These are phyloP conservation scores for Jaculus jaculus DNA, from an alignment of 2,113 vertebrate species.

Conservation along the genomic window DNA sequence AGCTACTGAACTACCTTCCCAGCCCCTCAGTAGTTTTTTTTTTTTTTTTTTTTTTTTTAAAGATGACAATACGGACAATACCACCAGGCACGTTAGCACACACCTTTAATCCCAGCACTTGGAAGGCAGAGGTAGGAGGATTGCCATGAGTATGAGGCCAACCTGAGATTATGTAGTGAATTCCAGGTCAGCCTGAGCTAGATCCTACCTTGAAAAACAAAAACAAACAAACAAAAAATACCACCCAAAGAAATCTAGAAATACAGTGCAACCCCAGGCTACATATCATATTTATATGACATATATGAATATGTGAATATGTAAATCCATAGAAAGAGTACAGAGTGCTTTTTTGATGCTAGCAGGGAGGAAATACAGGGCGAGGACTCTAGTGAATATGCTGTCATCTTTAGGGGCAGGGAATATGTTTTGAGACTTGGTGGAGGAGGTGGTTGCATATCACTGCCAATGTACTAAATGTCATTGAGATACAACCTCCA, in stretches of 20 bases:
- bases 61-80: background rate
- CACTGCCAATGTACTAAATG: background rate
- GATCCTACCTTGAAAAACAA: too few relatives aligned
- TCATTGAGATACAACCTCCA: background rate
- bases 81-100: too few relatives aligned
- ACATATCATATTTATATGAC: background rate
- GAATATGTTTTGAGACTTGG: background rate
- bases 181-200: too few relatives aligned
- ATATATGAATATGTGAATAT: background rate
- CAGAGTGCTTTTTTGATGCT: background rate
- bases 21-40: too few relatives aligned
- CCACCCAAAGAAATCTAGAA: background rate
- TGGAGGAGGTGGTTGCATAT: background rate
- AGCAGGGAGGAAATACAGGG: background rate
- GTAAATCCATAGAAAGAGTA: background rate
- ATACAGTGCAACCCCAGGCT: background rate
- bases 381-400: background rate
- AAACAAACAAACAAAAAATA: too few relatives aligned
- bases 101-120: too few relatives aligned
- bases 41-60: too few relatives aligned
- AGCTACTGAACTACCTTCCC: too few relatives aligned
- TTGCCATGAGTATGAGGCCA: background rate
- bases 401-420: background rate
- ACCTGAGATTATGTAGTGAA: too few relatives aligned
- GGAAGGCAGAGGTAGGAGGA: background rate